phyloP scores from a whole-genome alignment of 2,797 vertebrate species.

The Melanogrammus aeglefinus region DNA sequence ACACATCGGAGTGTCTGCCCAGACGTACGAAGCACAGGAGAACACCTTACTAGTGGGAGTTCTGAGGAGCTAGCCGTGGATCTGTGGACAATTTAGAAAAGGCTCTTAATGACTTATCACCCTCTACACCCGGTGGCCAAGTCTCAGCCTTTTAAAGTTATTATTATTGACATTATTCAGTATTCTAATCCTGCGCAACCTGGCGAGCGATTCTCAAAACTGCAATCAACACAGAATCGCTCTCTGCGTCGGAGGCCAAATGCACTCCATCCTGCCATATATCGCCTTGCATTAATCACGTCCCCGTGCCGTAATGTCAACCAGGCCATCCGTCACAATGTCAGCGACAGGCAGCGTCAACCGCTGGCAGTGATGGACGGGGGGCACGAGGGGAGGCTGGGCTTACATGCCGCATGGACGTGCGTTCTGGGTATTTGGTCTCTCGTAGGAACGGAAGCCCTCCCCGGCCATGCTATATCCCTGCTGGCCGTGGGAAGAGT shows the following conservation, averaged over 20 bases:
- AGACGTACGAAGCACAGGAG: neutral
- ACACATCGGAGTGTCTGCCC: neutral
- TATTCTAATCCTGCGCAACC: neutral
- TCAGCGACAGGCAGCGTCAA: slow-evolving; percentile 60
- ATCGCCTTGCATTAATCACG: slow-evolving; percentile 48
- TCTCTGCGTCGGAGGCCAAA: neutral
- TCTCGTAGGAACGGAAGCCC: too few relatives aligned
- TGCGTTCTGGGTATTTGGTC: too few relatives aligned
- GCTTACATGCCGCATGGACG: neutral
- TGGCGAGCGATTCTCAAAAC: neutral
- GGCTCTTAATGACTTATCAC: neutral
- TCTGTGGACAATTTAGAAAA: neutral
- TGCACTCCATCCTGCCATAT: slow-evolving; percentile 11
- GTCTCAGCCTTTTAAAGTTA: neutral
- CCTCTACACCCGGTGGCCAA: neutral
- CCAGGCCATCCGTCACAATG: slow-evolving; percentile 60
- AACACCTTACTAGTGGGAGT: neutral
- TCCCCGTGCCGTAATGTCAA: slow-evolving; percentile 42
- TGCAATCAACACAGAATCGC: slow-evolving; percentile 1
- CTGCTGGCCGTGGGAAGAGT: too few relatives aligned
- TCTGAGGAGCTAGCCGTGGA: neutral
- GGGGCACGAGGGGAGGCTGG: neutral
- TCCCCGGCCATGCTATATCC: neutral
- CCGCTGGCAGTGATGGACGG: slow-evolving; percentile 55
- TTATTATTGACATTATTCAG: neutral